phyloP scores from a whole-genome alignment of 1,140 invertebrate species.

The Atta cephalotes region DNA sequence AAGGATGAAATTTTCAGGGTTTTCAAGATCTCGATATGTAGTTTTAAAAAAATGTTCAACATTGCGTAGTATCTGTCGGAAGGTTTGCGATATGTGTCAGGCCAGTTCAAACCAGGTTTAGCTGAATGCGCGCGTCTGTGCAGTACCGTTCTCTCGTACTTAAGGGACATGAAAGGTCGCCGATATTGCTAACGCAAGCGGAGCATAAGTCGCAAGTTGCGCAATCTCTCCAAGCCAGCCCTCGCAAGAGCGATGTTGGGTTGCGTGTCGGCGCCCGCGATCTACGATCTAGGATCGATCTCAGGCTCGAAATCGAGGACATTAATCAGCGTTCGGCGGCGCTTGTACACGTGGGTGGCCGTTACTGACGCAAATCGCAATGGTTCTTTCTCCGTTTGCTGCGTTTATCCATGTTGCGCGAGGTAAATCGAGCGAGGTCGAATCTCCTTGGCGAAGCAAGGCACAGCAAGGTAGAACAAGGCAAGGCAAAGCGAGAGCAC shows the following conservation, averaged over 20 bases:
- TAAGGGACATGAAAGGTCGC: conserved; percentile 62
- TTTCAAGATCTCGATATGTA: neutral
- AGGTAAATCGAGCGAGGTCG: conserved; percentile 74
- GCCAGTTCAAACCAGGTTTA: neutral
- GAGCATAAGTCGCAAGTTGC: conserved; percentile 48
- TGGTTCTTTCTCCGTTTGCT: conserved; percentile 60
- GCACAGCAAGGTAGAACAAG: conserved; percentile 10
- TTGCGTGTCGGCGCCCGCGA: conserved; percentile 68
- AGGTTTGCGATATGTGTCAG: neutral
- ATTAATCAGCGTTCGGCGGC: conserved; percentile 74
- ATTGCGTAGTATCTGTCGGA: conserved; percentile 2
- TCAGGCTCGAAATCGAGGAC: conserved; percentile 71
- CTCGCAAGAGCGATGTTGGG: conserved; percentile 63
- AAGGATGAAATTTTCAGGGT: neutral
- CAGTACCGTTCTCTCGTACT: conserved; percentile 55
- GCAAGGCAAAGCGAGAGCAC: conserved; percentile 48
- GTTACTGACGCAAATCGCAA: conserved; percentile 75
- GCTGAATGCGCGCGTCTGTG: neutral
- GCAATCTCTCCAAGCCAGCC: conserved; percentile 54
- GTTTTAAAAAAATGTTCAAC: neutral
- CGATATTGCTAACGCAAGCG: conserved; percentile 57
- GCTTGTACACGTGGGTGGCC: conserved; percentile 72
- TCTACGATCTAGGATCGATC: conserved; percentile 73
- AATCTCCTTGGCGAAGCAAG: conserved; percentile 38
- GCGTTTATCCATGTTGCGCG: conserved; percentile 41